Base-by-base conservation (phyloP, 2,888 invertebrate genomes). In the Pharmacophagus antenor region DNA sequence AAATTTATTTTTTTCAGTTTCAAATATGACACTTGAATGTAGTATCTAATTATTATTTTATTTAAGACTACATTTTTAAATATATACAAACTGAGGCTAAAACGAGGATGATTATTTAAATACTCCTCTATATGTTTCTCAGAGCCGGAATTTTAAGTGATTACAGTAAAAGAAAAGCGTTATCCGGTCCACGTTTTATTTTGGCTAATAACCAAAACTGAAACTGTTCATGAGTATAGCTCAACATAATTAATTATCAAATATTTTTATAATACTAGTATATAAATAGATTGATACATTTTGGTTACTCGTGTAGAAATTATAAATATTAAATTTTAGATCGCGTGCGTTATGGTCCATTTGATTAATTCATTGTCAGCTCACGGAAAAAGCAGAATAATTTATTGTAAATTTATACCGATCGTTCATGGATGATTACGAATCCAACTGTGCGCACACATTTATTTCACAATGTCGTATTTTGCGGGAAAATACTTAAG, bases 101-200 rank as follows among this genome's bases (percentile, higher is more conserved):
- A n/a, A 31, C 12, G 8, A 1, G 10, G 2, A 10, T 10, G 15
- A 4, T 37, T n/a, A 37, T 37, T 27, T 27, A 27, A 8, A 27
- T 10, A 37, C n/a, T 37, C n/a, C 27, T 63, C 80, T 85, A 84
- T 78, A 76, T 86, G 83, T 80, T 75, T 65, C 76, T 80, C 81
- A 72, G 78, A 76, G 74, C 83, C 82, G 79, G 79, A 87, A 86
- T 85, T 85, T 80, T 79, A 74, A 77, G 82, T 82, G 88, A 88
- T 89, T 88, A 88, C 88, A 82, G 84, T 83, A 85, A 85, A 86
- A 86, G 88, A n/a, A n/a, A n/a, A n/a, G n/a, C n/a, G n/a, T n/a
- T n/a, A n/a, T n/a, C n/a, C n/a, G n/a, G 82, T 74, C 79, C 77
- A 79, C 83, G 79, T 86, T 85, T 83, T 78, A 86, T 82, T 83